Evolutionary conservation across 2,888 invertebrate species (phyloP).

Genomic region (Brachynemurus nebulosus): DNA sequence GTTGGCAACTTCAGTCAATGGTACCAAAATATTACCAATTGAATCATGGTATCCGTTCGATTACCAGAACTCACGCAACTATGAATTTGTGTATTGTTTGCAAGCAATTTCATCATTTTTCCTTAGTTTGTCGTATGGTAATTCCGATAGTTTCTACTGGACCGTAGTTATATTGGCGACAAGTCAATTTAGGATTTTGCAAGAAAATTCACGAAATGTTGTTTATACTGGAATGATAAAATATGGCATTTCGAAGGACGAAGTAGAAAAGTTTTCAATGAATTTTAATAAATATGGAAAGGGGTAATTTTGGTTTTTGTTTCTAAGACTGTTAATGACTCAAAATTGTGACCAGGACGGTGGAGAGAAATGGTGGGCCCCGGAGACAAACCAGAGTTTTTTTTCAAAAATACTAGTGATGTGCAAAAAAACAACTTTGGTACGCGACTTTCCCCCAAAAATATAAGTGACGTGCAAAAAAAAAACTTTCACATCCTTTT

Average conservation of each 20-base stretch:
- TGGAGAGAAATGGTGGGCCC: too few relatives aligned
- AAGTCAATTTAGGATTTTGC: conserved; percentile 2
- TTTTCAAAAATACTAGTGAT: too few relatives aligned
- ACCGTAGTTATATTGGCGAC: conserved; percentile 1
- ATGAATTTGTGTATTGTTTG: conserved; percentile 11
- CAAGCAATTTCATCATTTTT: conserved; percentile 14
- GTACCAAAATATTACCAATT: conserved; percentile 9
- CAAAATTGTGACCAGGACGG: not conserved
- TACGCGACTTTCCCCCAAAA: too few relatives aligned
- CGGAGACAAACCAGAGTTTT: too few relatives aligned
- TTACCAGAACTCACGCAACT: conserved; percentile 7
- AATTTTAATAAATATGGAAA: conserved; percentile 2
- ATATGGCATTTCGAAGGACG: conserved; percentile 7
- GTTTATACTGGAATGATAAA: conserved; percentile 12
- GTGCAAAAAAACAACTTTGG: too few relatives aligned
- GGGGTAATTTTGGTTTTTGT: not conserved
- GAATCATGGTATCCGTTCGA: conserved; percentile 13
- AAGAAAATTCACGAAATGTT: conserved; percentile 14
- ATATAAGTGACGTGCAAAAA: too few relatives aligned
- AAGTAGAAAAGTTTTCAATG: conserved; percentile 6
- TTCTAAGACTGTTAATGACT: not conserved
- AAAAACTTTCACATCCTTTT: too few relatives aligned
- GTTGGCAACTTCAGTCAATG: not conserved
- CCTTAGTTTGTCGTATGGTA: conserved; percentile 13
- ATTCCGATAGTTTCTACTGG: conserved; percentile 15